Base-by-base conservation (phyloP, 2,888 invertebrate genomes). In the Synanthedon formicaeformis region DNA sequence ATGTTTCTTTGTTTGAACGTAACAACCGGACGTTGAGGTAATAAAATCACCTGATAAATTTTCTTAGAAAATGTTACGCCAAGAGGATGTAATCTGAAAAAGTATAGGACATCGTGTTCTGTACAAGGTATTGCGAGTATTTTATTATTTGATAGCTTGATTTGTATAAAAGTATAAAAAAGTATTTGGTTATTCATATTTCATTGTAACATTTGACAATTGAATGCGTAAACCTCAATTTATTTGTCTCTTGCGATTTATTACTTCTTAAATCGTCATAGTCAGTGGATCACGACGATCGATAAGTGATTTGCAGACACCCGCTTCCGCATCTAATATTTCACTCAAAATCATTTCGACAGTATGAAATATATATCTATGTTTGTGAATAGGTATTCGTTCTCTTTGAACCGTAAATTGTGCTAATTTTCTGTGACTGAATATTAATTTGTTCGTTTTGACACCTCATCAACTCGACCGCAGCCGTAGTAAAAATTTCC, bases 291-390 rank as follows among this genome's bases (percentile, higher is more conserved):
- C 76, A 71, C 61, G 64, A 75, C 78, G 71, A 62, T 64, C 71
- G 72, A 71, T 64, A 67, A 65, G 55, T 71, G 70, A 63, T 66
- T 69, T 73, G 66, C 64, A 62, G 65, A 63, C 64, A 60, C 64
- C 64, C 66, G 70, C 70, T 80, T 81, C 82, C 80, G 77, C 71
- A 60, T 81, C 75, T 78, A 75, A 69, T 76, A 73, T 78, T 78
- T 75, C 78, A 66, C 64, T 66, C 61, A 66, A 59, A 64, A 50
- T 27, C 61, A 64, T 60, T 63, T 65, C 68, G 72, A 61, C 60
- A 62, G 55, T 16, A 48, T 48, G 13, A 13, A 48, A 48, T 12
- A 48, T 12, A 48, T 48, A 49, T 14, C 3, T 16, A 16, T 23
- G 23, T 45, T 5, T 45, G 6, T 45, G 4, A 45, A 13, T 45